Evolutionary conservation across 2,888 invertebrate genomes (phyloP), one percentile per base, ranked within the genome.

Genomic region (Drosophila heteroneura): DNA sequence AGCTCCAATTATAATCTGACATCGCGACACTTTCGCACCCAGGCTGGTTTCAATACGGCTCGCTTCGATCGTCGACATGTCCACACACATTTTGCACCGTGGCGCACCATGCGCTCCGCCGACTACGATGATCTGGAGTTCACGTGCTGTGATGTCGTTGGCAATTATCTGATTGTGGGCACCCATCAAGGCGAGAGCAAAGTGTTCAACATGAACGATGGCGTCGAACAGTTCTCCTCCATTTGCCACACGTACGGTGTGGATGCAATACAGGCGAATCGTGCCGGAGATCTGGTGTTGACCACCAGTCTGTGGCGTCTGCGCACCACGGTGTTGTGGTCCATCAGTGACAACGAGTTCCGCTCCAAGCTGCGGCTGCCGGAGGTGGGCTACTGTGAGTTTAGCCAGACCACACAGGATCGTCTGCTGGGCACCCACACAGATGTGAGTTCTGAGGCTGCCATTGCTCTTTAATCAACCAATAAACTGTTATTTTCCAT

Each of bases 181-280:
- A 98, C 98, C 4, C 97, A 97, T 77, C 95, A 96, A 44, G 99
- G 99, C 19, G 98, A 99, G 92, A 96, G 99, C 22, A 96, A 98
- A 90, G 95, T 98, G 83, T 98, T 97, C 93, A 98, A 98, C 93
- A 93, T 97, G 49, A 96, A 96, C 86, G 96, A 96, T 54, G 98
- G 97, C 22, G 95, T 95, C 71, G 98, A 98, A 89, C 97, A 98
- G 85, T 96, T 95, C 62, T 94, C 95, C 0, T 95, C 96, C 51
- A 95, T 96, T 73, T 98, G 98, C 69, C 98, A 99, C 93, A 97
- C 97, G 76, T 97, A 98, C 2, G 97, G 97, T 68, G 96, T 99
- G 53, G 96, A 97, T 81, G 96, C 97, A 85, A 95, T 98, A 91
- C 96, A 97, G 93, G 95, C 95, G 37, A 96, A 96, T 89, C 94